Evolutionary conservation across 1,140 invertebrate species (phyloP).

Genomic region (Saxidomus purpurata): DNA sequence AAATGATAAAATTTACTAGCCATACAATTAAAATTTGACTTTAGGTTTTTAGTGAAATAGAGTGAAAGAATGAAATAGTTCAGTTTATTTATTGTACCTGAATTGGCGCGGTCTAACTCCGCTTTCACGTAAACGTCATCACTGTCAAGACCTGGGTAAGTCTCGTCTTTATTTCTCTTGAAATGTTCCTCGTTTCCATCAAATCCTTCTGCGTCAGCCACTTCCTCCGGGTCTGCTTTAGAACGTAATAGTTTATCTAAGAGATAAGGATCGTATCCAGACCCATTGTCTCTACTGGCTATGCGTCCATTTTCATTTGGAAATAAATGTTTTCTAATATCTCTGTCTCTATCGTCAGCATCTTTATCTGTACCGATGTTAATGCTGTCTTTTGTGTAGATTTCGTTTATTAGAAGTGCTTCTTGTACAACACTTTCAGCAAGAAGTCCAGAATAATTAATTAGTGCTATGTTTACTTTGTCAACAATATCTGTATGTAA

Average conservation of each 20-base stretch:
- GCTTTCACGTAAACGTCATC: constrained; percentile 20
- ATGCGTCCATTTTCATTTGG: constrained; percentile 24
- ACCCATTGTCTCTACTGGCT: not conserved
- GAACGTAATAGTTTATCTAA: constrained; percentile 49
- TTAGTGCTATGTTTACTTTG: not conserved
- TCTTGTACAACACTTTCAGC: constrained; percentile 51
- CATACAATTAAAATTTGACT: too few relatives aligned
- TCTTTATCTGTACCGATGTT: not conserved
- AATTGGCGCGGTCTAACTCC: not conserved
- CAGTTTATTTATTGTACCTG: too few relatives aligned
- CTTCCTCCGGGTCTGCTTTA: constrained; percentile 44
- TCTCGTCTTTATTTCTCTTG: not conserved
- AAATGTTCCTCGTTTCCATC: constrained; percentile 45
- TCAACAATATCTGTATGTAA: not conserved
- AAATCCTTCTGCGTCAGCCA: not conserved
- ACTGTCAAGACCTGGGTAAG: constrained; percentile 40
- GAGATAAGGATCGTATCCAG: constrained; percentile 45
- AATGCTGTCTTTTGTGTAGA: constrained; percentile 27
- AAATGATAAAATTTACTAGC: too few relatives aligned
- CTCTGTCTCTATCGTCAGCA: not conserved
- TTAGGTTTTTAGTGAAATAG: too few relatives aligned
- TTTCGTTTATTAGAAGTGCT: constrained; percentile 56
- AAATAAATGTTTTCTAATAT: constrained; percentile 19
- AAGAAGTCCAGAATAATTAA: constrained; percentile 2
- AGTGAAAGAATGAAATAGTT: too few relatives aligned